phyloP scores from a whole-genome alignment of 1,140 invertebrate genomes.

The Pentalonia nigronervosa region DNA sequence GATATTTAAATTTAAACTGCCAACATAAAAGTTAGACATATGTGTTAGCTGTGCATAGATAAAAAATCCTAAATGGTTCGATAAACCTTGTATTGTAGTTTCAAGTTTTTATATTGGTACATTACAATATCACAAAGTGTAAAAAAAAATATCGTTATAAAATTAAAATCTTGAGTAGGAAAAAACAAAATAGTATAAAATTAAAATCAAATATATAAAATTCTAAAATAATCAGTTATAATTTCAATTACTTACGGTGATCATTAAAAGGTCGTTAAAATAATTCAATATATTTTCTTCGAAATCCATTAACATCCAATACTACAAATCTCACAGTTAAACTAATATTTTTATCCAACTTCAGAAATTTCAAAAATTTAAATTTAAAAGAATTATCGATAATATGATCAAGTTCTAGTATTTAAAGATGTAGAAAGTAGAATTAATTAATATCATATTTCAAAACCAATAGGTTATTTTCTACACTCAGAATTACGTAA shows the following conservation, averaged over 20 bases:
- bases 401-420: neutral
- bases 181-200: neutral
- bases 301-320: neutral
- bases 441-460: neutral
- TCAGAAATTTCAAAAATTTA: neutral
- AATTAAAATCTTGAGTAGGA: neutral
- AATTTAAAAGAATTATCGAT: neutral
- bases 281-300: neutral
- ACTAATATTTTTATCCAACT: neutral
- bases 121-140: neutral
- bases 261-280: neutral
- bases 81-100: neutral
- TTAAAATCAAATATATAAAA: neutral
- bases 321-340: neutral
- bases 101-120: neutral
- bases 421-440: neutral
- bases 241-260: neutral
- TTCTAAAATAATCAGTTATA: neutral
- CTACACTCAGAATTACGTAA: neutral
- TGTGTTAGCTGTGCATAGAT: neutral
- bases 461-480: neutral
- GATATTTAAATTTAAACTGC: neutral
- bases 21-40: neutral
- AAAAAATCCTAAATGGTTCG: neutral
- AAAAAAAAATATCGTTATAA: neutral